Percentiles rank a stretch among this genome's conserved stretches.
These are phyloP conservation scores for Vidua chalybeata DNA, from an alignment of 2,113 vertebrate genomes.

Conservation along the genomic window DNA sequence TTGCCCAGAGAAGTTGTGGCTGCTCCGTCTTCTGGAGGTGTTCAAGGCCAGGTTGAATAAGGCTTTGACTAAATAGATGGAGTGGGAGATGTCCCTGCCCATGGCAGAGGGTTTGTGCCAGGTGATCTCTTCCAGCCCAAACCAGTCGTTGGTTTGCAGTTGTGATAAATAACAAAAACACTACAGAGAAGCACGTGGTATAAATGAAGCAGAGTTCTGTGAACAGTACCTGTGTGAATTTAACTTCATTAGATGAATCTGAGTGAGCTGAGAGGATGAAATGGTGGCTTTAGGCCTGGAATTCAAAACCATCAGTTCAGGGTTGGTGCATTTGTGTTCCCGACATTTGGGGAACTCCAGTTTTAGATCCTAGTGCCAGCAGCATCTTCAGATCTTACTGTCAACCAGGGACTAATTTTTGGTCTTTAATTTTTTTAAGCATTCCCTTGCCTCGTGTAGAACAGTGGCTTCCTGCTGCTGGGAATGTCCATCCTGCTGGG, in stretches of 20 bases:
- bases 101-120: neutral
- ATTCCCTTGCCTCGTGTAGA: neutral
- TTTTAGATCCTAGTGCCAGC: neutral
- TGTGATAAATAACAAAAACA: neutral
- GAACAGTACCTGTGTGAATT: accelerated
- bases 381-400: neutral
- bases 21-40: neutral
- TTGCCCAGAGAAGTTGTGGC: neutral
- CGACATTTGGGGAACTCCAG: neutral
- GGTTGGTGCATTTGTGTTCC: neutral
- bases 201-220: neutral
- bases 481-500: neutral
- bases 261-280: neutral
- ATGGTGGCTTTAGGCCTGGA: neutral
- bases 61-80: neutral
- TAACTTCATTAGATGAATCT: neutral
- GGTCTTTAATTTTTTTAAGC: neutral
- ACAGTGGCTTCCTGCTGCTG: neutral
- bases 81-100: neutral
- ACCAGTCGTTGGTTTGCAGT: neutral
- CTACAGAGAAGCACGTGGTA: neutral
- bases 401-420: neutral
- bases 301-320: neutral
- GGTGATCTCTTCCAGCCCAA: neutral
- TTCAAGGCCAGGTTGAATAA: neutral